Conservation (phyloP, 2,113 vertebrate genomes). For the Bos indicus region DNA sequence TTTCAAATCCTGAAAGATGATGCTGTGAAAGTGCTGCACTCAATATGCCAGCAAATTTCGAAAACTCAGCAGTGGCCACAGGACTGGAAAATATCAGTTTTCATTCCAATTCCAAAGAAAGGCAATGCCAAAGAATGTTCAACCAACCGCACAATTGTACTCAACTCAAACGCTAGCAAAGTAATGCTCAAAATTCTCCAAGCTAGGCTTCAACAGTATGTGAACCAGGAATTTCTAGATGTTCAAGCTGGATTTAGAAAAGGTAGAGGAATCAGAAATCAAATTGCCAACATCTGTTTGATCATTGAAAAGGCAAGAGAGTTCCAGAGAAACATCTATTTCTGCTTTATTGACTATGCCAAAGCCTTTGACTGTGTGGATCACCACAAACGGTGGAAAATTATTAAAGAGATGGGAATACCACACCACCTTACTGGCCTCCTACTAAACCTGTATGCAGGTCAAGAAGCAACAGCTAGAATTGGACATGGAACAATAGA, state of each 20-base stretch:
- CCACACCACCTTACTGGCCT: neutral
- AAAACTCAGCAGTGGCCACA: neutral
- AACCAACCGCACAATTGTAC: neutral
- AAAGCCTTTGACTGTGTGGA: neutral
- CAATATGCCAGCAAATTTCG: neutral
- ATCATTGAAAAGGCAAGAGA: neutral
- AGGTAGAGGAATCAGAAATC: neutral
- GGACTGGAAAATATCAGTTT: neutral
- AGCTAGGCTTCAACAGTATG: neutral
- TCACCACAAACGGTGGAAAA: neutral
- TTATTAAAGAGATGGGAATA: neutral
- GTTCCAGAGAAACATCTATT: neutral
- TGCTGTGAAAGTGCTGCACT: neutral
- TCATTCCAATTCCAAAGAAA: neutral
- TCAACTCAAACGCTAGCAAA: neutral
- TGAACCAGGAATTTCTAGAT: neutral
- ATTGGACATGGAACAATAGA: neutral
- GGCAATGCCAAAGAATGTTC: neutral
- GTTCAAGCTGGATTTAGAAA: neutral
- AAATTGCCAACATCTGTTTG: neutral
- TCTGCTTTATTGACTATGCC: neutral
- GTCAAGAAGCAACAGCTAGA: neutral
- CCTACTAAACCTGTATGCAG: neutral
- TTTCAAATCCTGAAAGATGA: neutral
- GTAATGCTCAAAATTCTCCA: neutral